These are phyloP conservation scores for Helogale parvula DNA, from an alignment of 2,113 vertebrate species.

Conservation along the genomic window DNA sequence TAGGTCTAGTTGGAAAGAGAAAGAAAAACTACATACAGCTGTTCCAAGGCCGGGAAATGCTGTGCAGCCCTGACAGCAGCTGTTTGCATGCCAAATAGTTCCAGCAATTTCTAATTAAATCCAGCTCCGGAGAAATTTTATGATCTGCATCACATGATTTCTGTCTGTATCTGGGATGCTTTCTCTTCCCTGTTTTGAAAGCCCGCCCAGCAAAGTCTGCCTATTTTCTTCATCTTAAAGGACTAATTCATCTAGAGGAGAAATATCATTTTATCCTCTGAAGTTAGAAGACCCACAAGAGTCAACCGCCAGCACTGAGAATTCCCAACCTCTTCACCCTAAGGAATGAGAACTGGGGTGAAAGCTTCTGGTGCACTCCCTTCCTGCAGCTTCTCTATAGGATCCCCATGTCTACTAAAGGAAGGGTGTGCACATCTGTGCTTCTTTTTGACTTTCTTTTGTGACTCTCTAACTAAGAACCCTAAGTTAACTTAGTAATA, in stretches of 20 bases:
- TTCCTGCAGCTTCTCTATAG: not conserved
- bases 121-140: constrained; percentile 71
- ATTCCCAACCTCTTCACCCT: not conserved
- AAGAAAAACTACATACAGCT: constrained; percentile 76
- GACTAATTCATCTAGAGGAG: constrained; percentile 21
- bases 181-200: constrained; percentile 25
- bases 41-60: constrained; percentile 74
- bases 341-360: not conserved
- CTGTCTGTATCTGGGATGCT: constrained; percentile 56
- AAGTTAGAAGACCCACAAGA: not conserved
- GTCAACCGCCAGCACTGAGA: not conserved
- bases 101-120: constrained; percentile 80
- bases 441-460: not conserved
- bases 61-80: constrained; percentile 73
- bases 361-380: not conserved
- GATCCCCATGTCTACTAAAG: not conserved
- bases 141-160: constrained; percentile 44
- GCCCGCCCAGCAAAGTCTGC: not conserved
- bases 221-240: constrained; percentile 36
- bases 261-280: not conserved
- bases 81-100: constrained; percentile 79
- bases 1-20: constrained; percentile 76
- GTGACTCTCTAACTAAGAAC: not conserved
- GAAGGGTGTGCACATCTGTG: not conserved
- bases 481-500: not conserved